Evolutionary conservation across 2,888 invertebrate genomes (phyloP), one percentile per base, ranked within the genome.

Genomic region (Hemicrepidius hirtus): DNA sequence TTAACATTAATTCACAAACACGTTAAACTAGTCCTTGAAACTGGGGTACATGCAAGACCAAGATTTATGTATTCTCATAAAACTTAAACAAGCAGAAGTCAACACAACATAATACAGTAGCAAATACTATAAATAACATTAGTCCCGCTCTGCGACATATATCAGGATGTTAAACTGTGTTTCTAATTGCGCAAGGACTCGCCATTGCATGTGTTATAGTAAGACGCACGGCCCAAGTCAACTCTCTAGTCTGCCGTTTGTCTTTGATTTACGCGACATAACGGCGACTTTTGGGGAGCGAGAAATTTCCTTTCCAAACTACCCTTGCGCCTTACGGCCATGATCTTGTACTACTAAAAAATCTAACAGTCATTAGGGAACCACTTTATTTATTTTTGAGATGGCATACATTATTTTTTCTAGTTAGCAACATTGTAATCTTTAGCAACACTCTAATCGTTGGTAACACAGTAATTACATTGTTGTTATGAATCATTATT

Each of bases 261-360:
- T 76, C 78, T 78, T 78, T 80, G 82, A 82, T 83, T 83, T 83
- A 83, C 82, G 80, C 75, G 80, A 82, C 80, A 78, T 80, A 78
- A 80, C 79, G 80, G 76, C 79, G 78, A 80, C 82, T 81, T 82
- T 79, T 79, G 80, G 82, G 82, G 79, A 77, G 78, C 57, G 53
- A 40, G 49, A 37, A 82, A 80, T 79, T 82, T 82, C 80, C 80
- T 81, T 81, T 83, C 81, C 80, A 71, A 75, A 69, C 69, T 73
- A 60, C 65, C 60, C 65, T 72, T 46, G 57, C 60, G 68, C 63
- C 68, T 63, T 67, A 66, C 53, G 46, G 50, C 28, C 67, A 35
- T 32, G 41, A 68, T 57, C 57, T 55, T 60, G 67, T 67, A 60
- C 65, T 55, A 18, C 55, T 60, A 41, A 10, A 32, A 69, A 55